Conservation (phyloP, 1,140 invertebrate species). For the Pseudomyrmex concolor region DNA sequence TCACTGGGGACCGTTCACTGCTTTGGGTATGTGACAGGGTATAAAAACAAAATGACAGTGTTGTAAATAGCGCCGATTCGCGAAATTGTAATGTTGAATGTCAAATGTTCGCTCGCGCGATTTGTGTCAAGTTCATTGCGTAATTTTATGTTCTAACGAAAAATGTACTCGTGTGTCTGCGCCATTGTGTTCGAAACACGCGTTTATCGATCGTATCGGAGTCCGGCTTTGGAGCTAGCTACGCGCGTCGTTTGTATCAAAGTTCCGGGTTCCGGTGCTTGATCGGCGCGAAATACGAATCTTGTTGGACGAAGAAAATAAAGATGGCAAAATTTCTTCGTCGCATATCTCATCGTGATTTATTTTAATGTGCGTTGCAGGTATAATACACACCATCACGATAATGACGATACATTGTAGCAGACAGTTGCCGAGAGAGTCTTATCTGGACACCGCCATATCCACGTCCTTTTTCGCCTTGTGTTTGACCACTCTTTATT, state of each 20-base stretch:
- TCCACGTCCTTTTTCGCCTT: conserved; percentile 88
- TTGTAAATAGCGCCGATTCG: neutral
- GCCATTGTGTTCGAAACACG: no score
- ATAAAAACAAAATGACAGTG: no score
- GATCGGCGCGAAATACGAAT: neutral
- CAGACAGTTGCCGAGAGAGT: conserved; percentile 90
- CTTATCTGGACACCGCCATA: conserved; percentile 84
- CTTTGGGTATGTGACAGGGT: conserved; percentile 87
- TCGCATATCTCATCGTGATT: neutral
- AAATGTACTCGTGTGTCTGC: no score
- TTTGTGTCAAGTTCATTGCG: no score
- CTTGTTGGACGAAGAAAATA: no score
- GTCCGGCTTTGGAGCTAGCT: no score
- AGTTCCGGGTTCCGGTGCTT: no score
- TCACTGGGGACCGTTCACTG: conserved; percentile 92
- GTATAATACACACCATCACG: conserved; percentile 93
- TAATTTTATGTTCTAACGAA: no score
- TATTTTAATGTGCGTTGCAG: conserved; percentile 84
- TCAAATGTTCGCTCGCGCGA: no score
- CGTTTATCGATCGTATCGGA: no score
- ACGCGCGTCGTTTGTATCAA: no score
- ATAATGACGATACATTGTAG: conserved; percentile 92
- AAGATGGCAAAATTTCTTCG: no score
- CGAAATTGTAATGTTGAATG: neutral
- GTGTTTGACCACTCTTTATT: conserved; percentile 93